These are phyloP conservation scores for Apaloderma vittatum DNA, from an alignment of 2,113 vertebrate species.

Conservation along the genomic window DNA sequence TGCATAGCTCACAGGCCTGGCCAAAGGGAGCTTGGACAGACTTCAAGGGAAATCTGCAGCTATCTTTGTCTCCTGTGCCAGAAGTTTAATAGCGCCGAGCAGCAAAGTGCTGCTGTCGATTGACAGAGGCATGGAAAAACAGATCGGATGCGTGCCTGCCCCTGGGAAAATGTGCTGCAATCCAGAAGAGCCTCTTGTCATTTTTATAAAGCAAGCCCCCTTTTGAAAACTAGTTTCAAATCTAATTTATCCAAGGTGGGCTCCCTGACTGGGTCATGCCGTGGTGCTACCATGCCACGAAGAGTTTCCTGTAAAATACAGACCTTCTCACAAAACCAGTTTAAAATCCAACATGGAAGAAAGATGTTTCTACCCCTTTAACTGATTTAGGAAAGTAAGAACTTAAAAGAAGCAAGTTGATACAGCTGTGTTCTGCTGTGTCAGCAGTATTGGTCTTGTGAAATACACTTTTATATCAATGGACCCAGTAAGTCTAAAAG, in stretches of 20 bases:
- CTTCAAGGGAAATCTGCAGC: conserved; percentile 67
- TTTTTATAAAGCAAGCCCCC: neutral
- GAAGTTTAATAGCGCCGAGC: neutral
- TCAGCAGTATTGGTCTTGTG: neutral
- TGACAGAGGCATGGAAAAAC: conserved; percentile 40
- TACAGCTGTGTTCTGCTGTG: neutral
- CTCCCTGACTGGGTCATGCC: neutral
- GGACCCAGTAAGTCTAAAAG: neutral
- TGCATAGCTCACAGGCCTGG: neutral
- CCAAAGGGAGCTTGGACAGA: conserved; percentile 45
- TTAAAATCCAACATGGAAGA: neutral
- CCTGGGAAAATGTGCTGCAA: neutral
- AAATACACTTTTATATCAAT: neutral
- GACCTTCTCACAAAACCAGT: neutral
- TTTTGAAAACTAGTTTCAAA: neutral
- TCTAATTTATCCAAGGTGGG: neutral
- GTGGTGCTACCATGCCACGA: neutral
- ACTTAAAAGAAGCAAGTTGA: neutral
- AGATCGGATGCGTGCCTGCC: neutral
- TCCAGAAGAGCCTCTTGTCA: neutral
- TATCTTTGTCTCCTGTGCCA: conserved; percentile 29
- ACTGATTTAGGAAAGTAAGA: neutral
- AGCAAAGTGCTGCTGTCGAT: conserved; percentile 12
- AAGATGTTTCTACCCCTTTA: neutral
- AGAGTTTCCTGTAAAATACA: neutral